These are phyloP conservation scores for Tipula confusa DNA, from an alignment of 2,888 invertebrate species.

Conservation along the genomic window DNA sequence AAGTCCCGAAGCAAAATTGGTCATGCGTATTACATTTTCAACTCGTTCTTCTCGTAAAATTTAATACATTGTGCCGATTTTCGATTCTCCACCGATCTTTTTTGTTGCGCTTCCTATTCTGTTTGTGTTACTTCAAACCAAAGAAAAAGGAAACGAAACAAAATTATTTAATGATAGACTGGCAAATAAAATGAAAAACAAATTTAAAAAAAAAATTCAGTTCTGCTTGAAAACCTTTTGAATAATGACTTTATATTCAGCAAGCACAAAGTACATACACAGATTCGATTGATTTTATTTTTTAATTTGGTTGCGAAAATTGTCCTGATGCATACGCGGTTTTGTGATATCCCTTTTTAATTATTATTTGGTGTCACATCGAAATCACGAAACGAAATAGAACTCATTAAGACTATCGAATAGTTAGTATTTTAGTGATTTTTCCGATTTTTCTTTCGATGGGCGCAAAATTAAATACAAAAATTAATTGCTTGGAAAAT, in stretches of 20 bases:
- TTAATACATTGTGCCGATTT: background rate
- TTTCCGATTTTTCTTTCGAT: background rate
- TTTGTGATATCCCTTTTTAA: background rate
- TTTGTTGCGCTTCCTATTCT: background rate
- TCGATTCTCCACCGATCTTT: background rate
- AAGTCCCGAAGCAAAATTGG: background rate
- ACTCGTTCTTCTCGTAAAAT: background rate
- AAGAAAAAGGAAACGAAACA: background rate
- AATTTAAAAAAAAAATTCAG: background rate
- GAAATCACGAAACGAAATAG: background rate
- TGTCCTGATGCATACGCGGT: background rate
- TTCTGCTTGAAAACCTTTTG: constrained; percentile 3
- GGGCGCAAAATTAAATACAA: background rate
- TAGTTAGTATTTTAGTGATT: background rate
- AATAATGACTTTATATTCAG: background rate
- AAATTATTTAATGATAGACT: background rate
- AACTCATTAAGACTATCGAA: background rate
- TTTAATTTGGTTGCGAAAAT: background rate
- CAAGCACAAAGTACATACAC: background rate
- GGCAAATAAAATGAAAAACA: too few species aligned
- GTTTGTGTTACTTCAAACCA: background rate
- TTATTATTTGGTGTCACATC: background rate
- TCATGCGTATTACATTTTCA: background rate
- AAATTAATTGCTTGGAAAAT: constrained; percentile 20
- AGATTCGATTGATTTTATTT: background rate